Base-by-base conservation (phyloP, 2,888 invertebrate species). In the Linnaemya tessellans region DNA sequence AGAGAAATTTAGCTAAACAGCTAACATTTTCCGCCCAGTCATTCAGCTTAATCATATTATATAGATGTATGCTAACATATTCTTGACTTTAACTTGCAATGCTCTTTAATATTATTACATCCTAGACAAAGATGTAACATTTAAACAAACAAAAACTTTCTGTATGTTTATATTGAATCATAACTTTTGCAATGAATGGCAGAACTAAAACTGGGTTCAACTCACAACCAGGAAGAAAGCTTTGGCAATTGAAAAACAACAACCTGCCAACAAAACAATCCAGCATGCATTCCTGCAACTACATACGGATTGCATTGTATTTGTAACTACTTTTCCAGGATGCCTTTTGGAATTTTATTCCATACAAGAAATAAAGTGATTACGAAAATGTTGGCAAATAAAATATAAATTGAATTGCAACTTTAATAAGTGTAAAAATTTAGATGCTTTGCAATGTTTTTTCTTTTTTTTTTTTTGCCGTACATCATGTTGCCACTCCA, bases 371-470 rank as follows among this genome's bases (percentile, higher is more conserved):
- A 64, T 64, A 46, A 62, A 79, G 51, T 79, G 62, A 70, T 79
- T 35, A 62, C 46, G 70, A 30, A 41, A 70, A 43, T 51, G 60
- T 18, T 41, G 25, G 68, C 22, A 79, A 62, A 62, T 35, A 62
- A 54, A 79, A 71, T 11, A 46, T 20, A 64, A 75, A 79, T 71
- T 71, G n/a, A 71, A 56, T 79, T 71, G 56, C 22, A 38, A 54
- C 64, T 65, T 80, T 43, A 79, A 70, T 54, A 79, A 71, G 62
- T 79, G 35, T 49, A 70, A 79, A 79, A 43, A 70, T 56, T 25
- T 30, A 65, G 13, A 62, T 79, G 30, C 35, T 22, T 78, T 60
- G 35, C n/a, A 20, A 49, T 18, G 25, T 62, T 64, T 38, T 13
- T 3, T 25, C 15, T 43, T 20, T 30, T 54, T 62, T 35, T 60